A percentile compares a stretch with the other conserved stretches of the same genome.
Conservation (phyloP, 2,113 vertebrate genomes). For the Limanda limanda region DNA sequence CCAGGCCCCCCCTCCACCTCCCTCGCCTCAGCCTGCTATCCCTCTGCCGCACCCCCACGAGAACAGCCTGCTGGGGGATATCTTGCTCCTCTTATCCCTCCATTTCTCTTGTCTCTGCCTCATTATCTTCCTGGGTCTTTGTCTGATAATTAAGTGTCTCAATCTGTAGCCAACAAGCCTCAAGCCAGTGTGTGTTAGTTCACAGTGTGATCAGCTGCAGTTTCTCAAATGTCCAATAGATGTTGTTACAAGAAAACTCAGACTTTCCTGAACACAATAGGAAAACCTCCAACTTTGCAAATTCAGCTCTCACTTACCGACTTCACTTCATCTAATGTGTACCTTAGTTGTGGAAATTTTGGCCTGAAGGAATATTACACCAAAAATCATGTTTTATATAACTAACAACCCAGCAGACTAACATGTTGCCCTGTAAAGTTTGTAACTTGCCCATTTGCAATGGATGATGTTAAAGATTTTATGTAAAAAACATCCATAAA, state of each 20-base stretch:
- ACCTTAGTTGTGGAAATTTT: not conserved
- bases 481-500: no score
- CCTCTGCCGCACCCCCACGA: conserved; percentile 24
- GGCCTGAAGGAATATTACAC: not conserved
- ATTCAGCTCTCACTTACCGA: not conserved
- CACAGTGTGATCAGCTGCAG: not conserved
- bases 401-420: not conserved
- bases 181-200: not conserved
- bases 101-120: conserved; percentile 78
- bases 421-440: no score
- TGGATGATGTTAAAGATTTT: not conserved
- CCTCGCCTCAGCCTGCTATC: conserved; percentile 38
- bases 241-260: not conserved
- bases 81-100: conserved; percentile 63
- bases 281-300: no score
- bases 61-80: conserved; percentile 58
- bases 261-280: no score
- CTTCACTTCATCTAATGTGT: no score
- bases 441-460: not conserved
- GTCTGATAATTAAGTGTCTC: conserved; percentile 78
- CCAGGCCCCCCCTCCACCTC: conserved; percentile 55
- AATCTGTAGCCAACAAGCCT: conserved; percentile 55
- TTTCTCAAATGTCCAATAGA: conserved; percentile 12
- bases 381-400: no score
- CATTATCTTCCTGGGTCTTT: conserved; percentile 76